phyloP scores from a whole-genome alignment of 2,888 invertebrate species.

The Acleris literana region DNA sequence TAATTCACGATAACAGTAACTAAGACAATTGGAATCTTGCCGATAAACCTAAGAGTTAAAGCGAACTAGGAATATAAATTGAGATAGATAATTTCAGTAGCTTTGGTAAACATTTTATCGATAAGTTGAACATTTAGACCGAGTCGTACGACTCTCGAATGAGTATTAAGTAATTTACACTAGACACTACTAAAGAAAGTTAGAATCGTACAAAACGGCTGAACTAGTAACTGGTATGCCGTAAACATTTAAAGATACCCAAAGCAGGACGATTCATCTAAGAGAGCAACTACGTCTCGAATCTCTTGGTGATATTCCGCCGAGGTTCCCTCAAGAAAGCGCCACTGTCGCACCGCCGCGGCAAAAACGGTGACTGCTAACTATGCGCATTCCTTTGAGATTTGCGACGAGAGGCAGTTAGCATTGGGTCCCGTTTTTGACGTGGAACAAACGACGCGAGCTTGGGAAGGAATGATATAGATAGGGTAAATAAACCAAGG shows the following conservation, averaged over 20 bases:
- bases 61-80: constrained; percentile 82
- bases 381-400: constrained; percentile 24
- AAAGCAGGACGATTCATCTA: constrained; percentile 46
- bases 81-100: constrained; percentile 81
- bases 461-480: constrained; percentile 51
- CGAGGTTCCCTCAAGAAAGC: constrained; percentile 46
- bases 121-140: constrained; percentile 48
- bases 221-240: constrained; percentile 32
- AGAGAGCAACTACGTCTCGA: constrained; percentile 62
- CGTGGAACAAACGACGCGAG: constrained; percentile 10
- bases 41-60: constrained; percentile 80
- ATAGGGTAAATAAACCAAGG: constrained; percentile 32
- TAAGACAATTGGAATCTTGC: constrained; percentile 79
- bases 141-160: constrained; percentile 43
- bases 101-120: constrained; percentile 76
- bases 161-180: constrained; percentile 61
- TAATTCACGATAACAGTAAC: constrained; percentile 68
- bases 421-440: constrained; percentile 23
- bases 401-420: constrained; percentile 10
- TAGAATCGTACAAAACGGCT: constrained; percentile 32
- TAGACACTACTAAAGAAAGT: constrained; percentile 37
- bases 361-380: constrained; percentile 21
- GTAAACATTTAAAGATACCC: constrained; percentile 29
- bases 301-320: constrained; percentile 46
- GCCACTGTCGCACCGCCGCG: constrained; percentile 12